Percentiles rank a stretch among this genome's conserved stretches.
Evolutionary conservation across 1,140 invertebrate genomes (phyloP).

Genomic region (Saccostrea glomerata): DNA sequence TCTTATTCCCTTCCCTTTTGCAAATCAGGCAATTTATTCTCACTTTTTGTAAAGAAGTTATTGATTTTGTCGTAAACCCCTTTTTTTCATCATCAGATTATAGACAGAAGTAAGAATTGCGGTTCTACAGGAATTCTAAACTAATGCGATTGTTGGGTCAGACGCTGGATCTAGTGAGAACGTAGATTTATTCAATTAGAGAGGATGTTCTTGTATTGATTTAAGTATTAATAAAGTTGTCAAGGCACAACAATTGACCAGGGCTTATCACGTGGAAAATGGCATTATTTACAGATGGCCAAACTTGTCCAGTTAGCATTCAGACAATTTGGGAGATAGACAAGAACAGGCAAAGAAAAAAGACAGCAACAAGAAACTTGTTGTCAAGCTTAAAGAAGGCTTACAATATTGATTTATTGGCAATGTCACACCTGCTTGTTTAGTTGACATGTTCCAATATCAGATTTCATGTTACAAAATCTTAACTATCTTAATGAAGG

Average conservation of each 20-base stretch:
- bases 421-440: constrained; percentile 16
- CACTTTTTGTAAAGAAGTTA: neutral
- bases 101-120: neutral
- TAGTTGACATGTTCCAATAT: neutral
- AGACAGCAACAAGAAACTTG: neutral
- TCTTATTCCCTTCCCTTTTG: neutral
- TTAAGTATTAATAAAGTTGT: constrained; percentile 29
- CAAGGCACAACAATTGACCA: constrained; percentile 24
- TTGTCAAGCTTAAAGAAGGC: neutral
- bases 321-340: neutral
- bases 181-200: constrained; percentile 34
- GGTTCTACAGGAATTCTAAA: constrained; percentile 19
- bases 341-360: neutral
- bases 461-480: constrained; percentile 15
- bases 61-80: constrained; percentile 5
- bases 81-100: constrained; percentile 10
- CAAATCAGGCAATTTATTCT: constrained; percentile 13
- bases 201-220: constrained; percentile 16
- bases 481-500: neutral
- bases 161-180: neutral
- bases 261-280: constrained; percentile 18
- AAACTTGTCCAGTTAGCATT: neutral
- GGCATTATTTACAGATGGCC: neutral
- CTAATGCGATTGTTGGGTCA: constrained; percentile 30
- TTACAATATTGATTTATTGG: neutral